phyloP scores from a whole-genome alignment of 1,140 invertebrate species.

The Saccostrea echinata region DNA sequence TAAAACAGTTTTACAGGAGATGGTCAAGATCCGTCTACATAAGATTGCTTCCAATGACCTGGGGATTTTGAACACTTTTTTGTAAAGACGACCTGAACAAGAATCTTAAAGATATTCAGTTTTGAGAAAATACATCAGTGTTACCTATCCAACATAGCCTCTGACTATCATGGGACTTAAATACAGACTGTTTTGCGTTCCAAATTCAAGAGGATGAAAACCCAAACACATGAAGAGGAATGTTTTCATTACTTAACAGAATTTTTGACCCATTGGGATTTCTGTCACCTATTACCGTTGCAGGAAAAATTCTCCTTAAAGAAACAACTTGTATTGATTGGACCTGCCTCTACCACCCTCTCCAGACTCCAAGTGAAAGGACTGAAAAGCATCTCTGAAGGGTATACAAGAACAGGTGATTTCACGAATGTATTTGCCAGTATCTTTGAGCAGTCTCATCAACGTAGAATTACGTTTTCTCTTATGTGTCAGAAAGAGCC shows the following conservation, averaged over 20 bases:
- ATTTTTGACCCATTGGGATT: slow-evolving; percentile 43
- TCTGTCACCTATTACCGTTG: not conserved
- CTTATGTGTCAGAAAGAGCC: slow-evolving; percentile 59
- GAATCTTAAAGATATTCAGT: too few species aligned
- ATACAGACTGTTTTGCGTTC: not conserved
- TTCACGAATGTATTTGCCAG: slow-evolving; percentile 42
- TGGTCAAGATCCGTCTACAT: too few species aligned
- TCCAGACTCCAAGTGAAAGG: not conserved
- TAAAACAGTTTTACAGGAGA: too few species aligned
- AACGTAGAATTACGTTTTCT: slow-evolving; percentile 54
- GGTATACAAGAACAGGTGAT: slow-evolving; percentile 33
- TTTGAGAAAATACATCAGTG: too few species aligned
- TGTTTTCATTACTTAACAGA: slow-evolving; percentile 35
- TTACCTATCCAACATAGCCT: too few species aligned
- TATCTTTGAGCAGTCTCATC: slow-evolving; percentile 2
- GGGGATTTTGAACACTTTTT: too few species aligned
- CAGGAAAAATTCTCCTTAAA: slow-evolving; percentile 27
- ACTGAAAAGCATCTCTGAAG: slow-evolving; percentile 48
- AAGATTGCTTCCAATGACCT: too few species aligned
- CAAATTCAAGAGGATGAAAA: not conserved
- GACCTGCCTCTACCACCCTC: too few species aligned
- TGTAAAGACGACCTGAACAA: too few species aligned
- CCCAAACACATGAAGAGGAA: slow-evolving; percentile 31
- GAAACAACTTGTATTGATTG: not conserved
- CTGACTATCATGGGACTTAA: slow-evolving; percentile 39